Evolutionary conservation across 1,140 invertebrate species (phyloP), one percentile per base, ranked within the genome.

Genomic region (Aphidius ervi): DNA sequence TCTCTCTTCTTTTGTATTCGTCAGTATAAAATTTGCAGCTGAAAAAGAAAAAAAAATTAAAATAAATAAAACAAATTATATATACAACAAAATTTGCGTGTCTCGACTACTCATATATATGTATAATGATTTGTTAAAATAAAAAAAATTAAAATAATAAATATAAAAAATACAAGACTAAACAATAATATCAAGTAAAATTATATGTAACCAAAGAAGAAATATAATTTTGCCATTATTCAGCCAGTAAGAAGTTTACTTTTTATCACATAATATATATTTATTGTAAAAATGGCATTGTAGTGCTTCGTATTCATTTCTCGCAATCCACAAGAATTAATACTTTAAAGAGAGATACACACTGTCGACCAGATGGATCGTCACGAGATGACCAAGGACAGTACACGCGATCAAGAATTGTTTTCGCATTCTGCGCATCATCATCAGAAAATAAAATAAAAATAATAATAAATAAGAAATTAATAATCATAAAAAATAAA

Each of bases 311-410:
- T 58, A 58, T 58, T 56, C 54, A 56, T 41, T 58, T 41, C 56
- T 58, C 56, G 56, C 56, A 58, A 31, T 58, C 46, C 46, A 45
- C 46, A 39, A 58, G 56, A 48, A 58, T 58, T 45, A 58, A 58
- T 49, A 37, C 46, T 47, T 54, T n/a, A 45, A 48, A 46, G 46
- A 58, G 31, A 58, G 45, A 47, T 20, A 54, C 52, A 54, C 52
- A 54, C 40, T 31, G 9, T 4, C 31, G 46, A 58, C 6, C 10
- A 48, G 3, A 48, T 48, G 43, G 7, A 10, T 45, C 10, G 47
- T 48, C 10, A n/a, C 47, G 46, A 58, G 46, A 20, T 10, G 31
- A 40, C 46, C 56, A 58, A 58, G 56, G 56, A 40, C 46, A 41
- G 23, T 31, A 4, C 23, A 31, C 31, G 56, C 52, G 42, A 58